Conservation (phyloP, 2,888 invertebrate genomes). For the Drosophila pseudotakahashii region DNA sequence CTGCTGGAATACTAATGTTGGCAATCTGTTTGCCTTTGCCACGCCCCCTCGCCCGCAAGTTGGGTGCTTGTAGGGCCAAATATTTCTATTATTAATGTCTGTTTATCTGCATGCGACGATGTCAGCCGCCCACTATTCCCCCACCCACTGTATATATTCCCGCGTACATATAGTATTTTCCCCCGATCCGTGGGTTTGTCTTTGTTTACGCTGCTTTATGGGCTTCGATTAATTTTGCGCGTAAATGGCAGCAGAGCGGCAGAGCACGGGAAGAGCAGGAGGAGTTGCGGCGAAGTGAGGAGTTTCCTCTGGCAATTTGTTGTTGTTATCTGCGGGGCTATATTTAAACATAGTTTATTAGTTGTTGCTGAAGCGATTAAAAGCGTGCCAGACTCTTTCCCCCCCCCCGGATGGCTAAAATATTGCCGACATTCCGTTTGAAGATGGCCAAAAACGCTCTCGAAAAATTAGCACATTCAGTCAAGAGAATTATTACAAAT, state of each 20-base stretch:
- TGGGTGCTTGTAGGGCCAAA: slow-evolving; percentile 33
- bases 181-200: slow-evolving; percentile 26
- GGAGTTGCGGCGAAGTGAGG: slow-evolving; percentile 10
- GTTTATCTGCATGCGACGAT: slow-evolving; percentile 71
- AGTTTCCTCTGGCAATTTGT: slow-evolving; percentile 72
- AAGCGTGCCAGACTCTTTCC: neutral
- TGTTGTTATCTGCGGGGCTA: slow-evolving; percentile 33
- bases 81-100: slow-evolving; percentile 75
- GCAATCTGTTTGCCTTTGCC: slow-evolving; percentile 59
- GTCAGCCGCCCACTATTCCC: slow-evolving; percentile 5
- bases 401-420: neutral
- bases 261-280: neutral
- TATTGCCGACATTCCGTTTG: slow-evolving; percentile 14
- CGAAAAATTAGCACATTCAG: slow-evolving; percentile 10
- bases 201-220: slow-evolving; percentile 69
- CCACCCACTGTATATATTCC: neutral
- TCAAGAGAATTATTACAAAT: neutral
- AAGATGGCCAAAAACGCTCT: neutral
- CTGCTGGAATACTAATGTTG: slow-evolving; percentile 66
- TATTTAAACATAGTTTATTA: slow-evolving; percentile 43
- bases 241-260: slow-evolving; percentile 48
- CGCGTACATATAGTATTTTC: neutral
- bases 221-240: slow-evolving; percentile 73
- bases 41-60: slow-evolving; percentile 4
- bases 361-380: slow-evolving; percentile 22